Conservation (phyloP, 1,140 invertebrate species). For the Apocrypta bakeri region DNA sequence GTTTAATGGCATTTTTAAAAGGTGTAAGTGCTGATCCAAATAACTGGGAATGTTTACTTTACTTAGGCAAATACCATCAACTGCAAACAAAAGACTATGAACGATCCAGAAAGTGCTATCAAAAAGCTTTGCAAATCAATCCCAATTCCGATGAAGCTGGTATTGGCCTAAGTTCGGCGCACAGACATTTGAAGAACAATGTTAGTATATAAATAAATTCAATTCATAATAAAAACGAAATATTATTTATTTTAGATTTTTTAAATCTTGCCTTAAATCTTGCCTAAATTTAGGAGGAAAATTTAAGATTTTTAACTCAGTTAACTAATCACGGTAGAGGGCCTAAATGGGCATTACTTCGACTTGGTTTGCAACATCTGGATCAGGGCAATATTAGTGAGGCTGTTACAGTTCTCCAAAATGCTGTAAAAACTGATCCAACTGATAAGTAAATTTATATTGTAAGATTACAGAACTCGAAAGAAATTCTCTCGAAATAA, state of each 20-base stretch:
- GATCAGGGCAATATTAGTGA: slow-evolving; percentile 81
- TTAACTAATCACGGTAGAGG: slow-evolving; percentile 74
- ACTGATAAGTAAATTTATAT: slow-evolving; percentile 76
- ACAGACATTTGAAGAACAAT: slow-evolving; percentile 80
- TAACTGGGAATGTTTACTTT: slow-evolving; percentile 83
- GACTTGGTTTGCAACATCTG: slow-evolving; percentile 85
- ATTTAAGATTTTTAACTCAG: slow-evolving; percentile 80
- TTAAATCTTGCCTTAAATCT: too few relatives aligned
- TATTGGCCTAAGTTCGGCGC: slow-evolving; percentile 84
- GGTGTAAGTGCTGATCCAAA: slow-evolving; percentile 84
- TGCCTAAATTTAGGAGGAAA: slow-evolving; percentile 74
- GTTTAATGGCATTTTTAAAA: slow-evolving; percentile 80
- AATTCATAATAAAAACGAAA: slow-evolving; percentile 14
- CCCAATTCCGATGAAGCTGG: slow-evolving; percentile 79
- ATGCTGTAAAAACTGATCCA: slow-evolving; percentile 83
- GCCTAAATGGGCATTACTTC: slow-evolving; percentile 87
- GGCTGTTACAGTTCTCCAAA: slow-evolving; percentile 85
- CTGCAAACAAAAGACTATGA: slow-evolving; percentile 76
- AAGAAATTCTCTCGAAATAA: slow-evolving; percentile 21
- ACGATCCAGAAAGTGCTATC: slow-evolving; percentile 86
- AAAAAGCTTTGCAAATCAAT: slow-evolving; percentile 87
- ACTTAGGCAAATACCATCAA: slow-evolving; percentile 85
- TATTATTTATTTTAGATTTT: slow-evolving; percentile 42
- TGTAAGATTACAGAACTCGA: neutral
- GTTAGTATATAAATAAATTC: slow-evolving; percentile 66